phyloP scores from a whole-genome alignment of 2,797 vertebrate species.

The Enteromius trimaculatus region DNA sequence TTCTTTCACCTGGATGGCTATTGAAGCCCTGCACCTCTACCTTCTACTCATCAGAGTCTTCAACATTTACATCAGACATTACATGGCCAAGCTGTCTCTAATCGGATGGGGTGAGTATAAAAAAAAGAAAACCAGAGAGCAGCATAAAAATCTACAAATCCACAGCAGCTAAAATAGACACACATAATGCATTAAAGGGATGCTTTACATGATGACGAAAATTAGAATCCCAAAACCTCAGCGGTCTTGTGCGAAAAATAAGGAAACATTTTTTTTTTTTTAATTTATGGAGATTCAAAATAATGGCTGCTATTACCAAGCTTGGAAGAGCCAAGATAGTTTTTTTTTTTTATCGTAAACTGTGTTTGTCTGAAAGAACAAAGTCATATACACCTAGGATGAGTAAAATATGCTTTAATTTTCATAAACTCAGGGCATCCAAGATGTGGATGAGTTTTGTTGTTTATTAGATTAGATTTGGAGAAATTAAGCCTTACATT shows the following conservation, averaged over 20 bases:
- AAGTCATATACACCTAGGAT: too few relatives aligned
- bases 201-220: neutral
- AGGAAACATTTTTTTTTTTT: too few relatives aligned
- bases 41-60: constrained; percentile 82
- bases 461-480: too few relatives aligned
- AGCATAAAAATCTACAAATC: neutral
- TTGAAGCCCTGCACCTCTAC: constrained; percentile 87
- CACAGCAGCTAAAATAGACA: neutral
- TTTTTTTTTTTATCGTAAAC: too few relatives aligned
- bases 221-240: neutral
- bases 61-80: constrained; percentile 79
- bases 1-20: constrained; percentile 83
- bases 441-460: neutral
- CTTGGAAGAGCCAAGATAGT: too few relatives aligned
- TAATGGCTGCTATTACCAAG: too few relatives aligned
- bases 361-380: too few relatives aligned
- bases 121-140: neutral
- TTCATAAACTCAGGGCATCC: neutral
- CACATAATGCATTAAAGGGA: neutral
- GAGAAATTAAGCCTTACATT: too few relatives aligned
- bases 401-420: too few relatives aligned
- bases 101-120: constrained; percentile 83
- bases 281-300: too few relatives aligned
- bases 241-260: too few relatives aligned
- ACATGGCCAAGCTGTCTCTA: constrained; percentile 82